Conservation (phyloP, 2,113 vertebrate genomes). For the Archilochus colubris region DNA sequence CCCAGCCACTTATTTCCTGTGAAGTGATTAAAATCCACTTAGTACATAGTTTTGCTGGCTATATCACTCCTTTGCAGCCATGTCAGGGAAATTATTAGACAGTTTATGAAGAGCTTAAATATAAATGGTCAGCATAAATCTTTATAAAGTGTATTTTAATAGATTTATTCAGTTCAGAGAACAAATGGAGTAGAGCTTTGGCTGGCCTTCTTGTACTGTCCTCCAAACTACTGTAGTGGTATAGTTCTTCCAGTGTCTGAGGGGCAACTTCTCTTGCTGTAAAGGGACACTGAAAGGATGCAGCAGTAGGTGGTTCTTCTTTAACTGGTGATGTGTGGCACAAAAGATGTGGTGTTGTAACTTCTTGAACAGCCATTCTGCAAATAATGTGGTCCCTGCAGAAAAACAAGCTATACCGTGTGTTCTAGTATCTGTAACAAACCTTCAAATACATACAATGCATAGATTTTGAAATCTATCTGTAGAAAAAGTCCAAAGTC, state of each 20-base stretch:
- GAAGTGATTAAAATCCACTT: constrained; percentile 60
- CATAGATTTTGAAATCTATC: background rate
- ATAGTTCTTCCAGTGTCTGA: background rate
- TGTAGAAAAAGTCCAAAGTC: background rate
- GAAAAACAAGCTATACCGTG: background rate
- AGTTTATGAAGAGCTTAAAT: constrained; percentile 47
- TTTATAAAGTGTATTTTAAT: background rate
- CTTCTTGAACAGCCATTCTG: background rate
- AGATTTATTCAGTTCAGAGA: background rate
- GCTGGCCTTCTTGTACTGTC: background rate
- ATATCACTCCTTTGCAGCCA: background rate
- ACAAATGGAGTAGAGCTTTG: background rate
- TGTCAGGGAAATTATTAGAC: constrained; percentile 41
- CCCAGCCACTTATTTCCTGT: constrained; percentile 36
- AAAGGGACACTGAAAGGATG: background rate
- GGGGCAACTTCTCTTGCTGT: background rate
- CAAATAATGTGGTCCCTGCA: fast-evolving
- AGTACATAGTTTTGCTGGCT: background rate
- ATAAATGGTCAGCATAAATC: constrained; percentile 29
- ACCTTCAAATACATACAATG: background rate
- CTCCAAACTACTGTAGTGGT: fast-evolving
- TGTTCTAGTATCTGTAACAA: background rate
- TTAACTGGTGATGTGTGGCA: background rate
- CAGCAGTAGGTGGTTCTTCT: background rate
- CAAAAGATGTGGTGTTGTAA: background rate